phyloP scores from a whole-genome alignment of 2,797 vertebrate species.

The Eidolon dupreanum region DNA sequence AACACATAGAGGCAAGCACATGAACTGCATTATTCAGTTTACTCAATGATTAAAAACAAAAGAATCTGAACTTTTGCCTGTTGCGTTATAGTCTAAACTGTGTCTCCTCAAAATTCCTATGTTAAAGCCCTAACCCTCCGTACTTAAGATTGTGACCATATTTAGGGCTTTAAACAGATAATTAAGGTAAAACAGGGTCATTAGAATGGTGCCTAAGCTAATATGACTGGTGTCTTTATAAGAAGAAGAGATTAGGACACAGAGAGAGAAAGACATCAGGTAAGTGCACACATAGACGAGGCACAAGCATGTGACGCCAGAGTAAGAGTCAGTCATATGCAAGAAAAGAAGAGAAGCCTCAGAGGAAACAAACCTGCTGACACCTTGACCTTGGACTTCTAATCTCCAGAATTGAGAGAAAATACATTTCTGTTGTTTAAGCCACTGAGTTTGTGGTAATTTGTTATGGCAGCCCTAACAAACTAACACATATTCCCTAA shows the following conservation, averaged over 20 bases:
- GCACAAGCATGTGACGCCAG: not conserved
- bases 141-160: not conserved
- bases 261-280: not conserved
- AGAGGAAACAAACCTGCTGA: not conserved
- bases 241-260: not conserved
- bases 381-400: not conserved
- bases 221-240: not conserved
- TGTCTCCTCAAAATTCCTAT: not conserved
- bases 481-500: not conserved
- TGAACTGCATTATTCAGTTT: not conserved
- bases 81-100: not conserved
- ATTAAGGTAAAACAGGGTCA: not conserved
- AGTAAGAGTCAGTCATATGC: not conserved
- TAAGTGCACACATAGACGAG: not conserved
- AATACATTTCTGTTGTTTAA: not conserved
- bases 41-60: not conserved
- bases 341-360: not conserved
- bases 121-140: fast-evolving
- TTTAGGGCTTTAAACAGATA: not conserved
- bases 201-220: not conserved
- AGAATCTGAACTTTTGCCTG: not conserved
- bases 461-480: not conserved
- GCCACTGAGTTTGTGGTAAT: not conserved
- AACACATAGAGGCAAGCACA: not conserved
- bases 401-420: not conserved